These are phyloP conservation scores for Magallana gigas DNA, from an alignment of 1,140 invertebrate genomes.

Conservation along the genomic window DNA sequence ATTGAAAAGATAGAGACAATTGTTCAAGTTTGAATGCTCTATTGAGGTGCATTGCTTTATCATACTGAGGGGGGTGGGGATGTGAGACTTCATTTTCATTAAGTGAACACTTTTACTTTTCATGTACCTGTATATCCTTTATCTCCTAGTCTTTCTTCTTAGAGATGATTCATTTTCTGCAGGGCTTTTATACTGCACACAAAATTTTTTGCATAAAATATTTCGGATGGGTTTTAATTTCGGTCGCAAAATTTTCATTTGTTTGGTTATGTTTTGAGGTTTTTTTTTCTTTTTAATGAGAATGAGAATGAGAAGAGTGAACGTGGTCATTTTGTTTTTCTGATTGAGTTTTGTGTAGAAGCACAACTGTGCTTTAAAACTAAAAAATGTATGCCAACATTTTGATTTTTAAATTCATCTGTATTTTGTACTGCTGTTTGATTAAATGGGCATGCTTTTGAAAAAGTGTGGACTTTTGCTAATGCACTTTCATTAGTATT, in stretches of 20 bases:
- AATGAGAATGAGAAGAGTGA: no score
- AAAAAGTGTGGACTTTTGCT: no score
- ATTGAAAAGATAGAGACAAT: constrained; percentile 29
- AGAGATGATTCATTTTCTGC: background rate
- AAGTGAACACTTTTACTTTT: no score
- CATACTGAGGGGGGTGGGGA: constrained; percentile 16
- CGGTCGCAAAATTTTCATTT: background rate
- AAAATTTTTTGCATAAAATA: background rate
- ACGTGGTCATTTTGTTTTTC: no score
- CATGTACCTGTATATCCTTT: background rate
- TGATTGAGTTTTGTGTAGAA: no score
- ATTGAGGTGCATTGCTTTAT: constrained; percentile 44
- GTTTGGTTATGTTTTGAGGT: background rate
- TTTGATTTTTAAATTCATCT: no score
- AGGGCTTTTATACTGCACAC: background rate
- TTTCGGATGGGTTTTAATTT: background rate
- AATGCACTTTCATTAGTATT: no score
- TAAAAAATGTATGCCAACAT: no score
- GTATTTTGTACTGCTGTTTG: no score
- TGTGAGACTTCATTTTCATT: background rate
- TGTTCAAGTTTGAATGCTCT: constrained; percentile 47
- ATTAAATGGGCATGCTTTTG: no score
- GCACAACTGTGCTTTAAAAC: no score
- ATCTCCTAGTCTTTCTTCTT: background rate
- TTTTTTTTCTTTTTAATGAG: no score